phyloP scores from a whole-genome alignment of 2,797 vertebrate genomes.

The Periparus ater region DNA sequence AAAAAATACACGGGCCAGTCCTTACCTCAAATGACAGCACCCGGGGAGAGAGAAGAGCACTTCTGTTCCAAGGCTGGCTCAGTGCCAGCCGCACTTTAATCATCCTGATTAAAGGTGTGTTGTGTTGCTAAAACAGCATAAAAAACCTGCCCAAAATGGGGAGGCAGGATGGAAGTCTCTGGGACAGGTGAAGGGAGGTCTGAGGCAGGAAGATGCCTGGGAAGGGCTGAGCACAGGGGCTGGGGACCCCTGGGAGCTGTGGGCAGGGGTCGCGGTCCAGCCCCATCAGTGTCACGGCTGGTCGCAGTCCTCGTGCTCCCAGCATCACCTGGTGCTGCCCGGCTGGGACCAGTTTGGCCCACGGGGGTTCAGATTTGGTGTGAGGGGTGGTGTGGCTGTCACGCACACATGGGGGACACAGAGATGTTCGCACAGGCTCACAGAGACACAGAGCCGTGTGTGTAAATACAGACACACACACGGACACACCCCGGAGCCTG shows the following conservation, averaged over 20 bases:
- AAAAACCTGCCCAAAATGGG: neutral
- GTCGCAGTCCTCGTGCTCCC: rapidly evolving
- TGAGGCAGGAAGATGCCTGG: neutral
- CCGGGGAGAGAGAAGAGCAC: neutral
- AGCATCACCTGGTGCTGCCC: neutral
- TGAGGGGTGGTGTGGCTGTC: neutral
- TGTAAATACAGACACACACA: neutral
- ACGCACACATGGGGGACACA: too few species aligned
- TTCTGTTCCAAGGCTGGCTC: neutral
- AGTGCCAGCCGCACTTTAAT: neutral
- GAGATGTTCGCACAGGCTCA: neutral
- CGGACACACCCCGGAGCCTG: neutral
- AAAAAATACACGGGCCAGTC: neutral
- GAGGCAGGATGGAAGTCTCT: neutral
- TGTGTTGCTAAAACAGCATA: neutral
- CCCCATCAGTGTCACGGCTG: rapidly evolving
- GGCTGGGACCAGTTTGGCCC: neutral
- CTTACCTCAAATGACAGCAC: neutral
- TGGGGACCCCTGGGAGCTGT: rapidly evolving
- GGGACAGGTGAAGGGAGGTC: neutral
- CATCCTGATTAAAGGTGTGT: neutral
- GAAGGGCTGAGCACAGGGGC: neutral
- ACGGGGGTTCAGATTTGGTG: neutral
- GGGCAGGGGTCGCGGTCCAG: neutral
- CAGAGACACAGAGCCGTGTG: neutral